Conservation (phyloP, 2,888 invertebrate genomes). For the Lapara coniferarum region DNA sequence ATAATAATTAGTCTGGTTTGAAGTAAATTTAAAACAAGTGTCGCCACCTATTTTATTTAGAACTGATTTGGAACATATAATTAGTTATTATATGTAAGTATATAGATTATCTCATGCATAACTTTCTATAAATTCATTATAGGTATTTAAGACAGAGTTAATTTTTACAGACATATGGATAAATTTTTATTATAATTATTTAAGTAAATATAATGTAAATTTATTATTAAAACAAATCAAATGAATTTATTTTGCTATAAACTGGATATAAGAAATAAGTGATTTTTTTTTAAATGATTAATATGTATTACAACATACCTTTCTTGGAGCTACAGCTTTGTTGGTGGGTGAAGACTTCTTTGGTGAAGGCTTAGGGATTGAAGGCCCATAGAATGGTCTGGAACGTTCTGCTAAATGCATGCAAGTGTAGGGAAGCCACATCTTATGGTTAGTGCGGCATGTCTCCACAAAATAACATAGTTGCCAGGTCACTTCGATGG, state of each 20-base stretch:
- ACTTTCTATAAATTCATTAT: too few relatives aligned
- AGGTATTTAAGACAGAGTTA: too few relatives aligned
- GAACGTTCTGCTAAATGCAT: slow-evolving; percentile 68
- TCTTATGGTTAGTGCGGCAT: slow-evolving; percentile 54
- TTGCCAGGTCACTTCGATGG: slow-evolving; percentile 55
- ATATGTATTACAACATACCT: slow-evolving; percentile 46
- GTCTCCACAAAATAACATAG: slow-evolving; percentile 75
- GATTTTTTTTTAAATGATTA: too few relatives aligned
- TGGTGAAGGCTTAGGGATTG: slow-evolving; percentile 43
- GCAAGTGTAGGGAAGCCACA: slow-evolving; percentile 75
- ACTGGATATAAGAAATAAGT: too few relatives aligned
- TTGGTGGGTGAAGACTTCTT: slow-evolving; percentile 45
- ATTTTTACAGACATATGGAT: background rate
- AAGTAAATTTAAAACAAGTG: background rate
- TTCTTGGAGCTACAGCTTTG: slow-evolving; percentile 48
- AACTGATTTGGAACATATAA: background rate
- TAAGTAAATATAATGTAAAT: background rate
- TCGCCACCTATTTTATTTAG: background rate
- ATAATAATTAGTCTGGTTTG: too few relatives aligned
- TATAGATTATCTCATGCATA: too few relatives aligned
- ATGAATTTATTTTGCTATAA: too few relatives aligned
- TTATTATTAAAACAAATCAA: background rate
- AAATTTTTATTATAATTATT: background rate
- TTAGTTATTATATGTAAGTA: too few relatives aligned
- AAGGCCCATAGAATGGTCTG: slow-evolving; percentile 73